These are phyloP conservation scores for Polylopha cassiicola DNA, from an alignment of 2,888 invertebrate genomes.

Conservation along the genomic window DNA sequence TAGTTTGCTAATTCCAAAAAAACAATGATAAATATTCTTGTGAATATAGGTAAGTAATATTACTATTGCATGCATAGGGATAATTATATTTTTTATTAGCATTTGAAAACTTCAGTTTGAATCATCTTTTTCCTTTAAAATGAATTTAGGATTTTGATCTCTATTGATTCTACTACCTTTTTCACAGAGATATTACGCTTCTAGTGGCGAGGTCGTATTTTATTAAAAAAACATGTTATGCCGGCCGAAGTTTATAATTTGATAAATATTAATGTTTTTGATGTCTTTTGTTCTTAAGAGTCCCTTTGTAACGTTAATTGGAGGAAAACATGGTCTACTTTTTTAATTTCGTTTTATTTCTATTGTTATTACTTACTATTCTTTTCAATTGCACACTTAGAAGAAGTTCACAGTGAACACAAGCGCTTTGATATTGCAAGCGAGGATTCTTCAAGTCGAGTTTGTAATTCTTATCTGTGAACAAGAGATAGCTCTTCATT, in stretches of 20 bases:
- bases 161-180: no score
- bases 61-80: no score
- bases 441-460: neutral
- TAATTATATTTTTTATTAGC: no score
- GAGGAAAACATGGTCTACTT: neutral
- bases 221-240: neutral
- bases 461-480: no score
- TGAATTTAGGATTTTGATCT: no score
- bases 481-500: no score
- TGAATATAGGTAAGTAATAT: no score
- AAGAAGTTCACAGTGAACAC: neutral
- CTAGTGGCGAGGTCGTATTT: neutral
- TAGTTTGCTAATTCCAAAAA: no score
- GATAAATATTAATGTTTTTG: conserved; percentile 8
- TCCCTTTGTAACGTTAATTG: conserved; percentile 8
- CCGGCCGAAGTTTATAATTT: conserved; percentile 4
- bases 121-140: no score
- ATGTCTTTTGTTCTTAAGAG: conserved; percentile 3
- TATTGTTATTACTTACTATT: conserved; percentile 4
- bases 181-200: conserved; percentile 7
- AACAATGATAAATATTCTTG: no score
- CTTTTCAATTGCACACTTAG: neutral
- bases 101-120: no score
- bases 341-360: no score
- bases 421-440: conserved; percentile 1